Conservation (phyloP, 1,140 invertebrate species). For the Adelges cooleyi region DNA sequence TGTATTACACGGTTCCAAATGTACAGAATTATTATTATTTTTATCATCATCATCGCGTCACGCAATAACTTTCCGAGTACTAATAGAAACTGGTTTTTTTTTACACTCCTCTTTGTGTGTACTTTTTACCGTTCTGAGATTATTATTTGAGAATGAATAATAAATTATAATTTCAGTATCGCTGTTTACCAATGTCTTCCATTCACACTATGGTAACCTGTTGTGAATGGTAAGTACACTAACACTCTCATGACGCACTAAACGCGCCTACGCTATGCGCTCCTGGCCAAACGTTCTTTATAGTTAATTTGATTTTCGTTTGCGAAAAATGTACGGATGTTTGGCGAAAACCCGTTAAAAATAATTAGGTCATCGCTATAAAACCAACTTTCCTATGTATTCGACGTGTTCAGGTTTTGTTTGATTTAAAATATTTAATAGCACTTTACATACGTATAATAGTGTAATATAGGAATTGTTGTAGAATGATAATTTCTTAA, state of each 20-base stretch:
- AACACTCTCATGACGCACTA: too few relatives aligned
- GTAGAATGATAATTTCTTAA: too few relatives aligned
- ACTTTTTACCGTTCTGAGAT: background rate
- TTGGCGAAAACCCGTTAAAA: conserved; percentile 5
- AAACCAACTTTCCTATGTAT: too few relatives aligned
- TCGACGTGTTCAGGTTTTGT: too few relatives aligned
- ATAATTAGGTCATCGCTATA: too few relatives aligned
- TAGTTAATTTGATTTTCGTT: background rate
- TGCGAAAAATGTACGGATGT: background rate
- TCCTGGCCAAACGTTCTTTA: background rate
- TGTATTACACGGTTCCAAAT: background rate
- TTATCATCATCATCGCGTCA: background rate
- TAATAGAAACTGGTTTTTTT: background rate
- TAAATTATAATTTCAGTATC: conserved; percentile 23
- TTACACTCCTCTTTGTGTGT: conserved; percentile 5
- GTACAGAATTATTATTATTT: background rate
- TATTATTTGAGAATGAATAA: conserved; percentile 22
- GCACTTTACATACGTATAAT: too few relatives aligned
- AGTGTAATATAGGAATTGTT: too few relatives aligned
- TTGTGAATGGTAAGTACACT: background rate
- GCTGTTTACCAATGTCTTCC: conserved; percentile 17
- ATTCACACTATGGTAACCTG: conserved; percentile 11
- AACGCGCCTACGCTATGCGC: background rate
- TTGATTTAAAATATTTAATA: too few relatives aligned
- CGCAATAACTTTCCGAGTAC: background rate